Evolutionary conservation across 2,113 vertebrate species (phyloP).

Genomic region (Xenotilapia caudafasciata): DNA sequence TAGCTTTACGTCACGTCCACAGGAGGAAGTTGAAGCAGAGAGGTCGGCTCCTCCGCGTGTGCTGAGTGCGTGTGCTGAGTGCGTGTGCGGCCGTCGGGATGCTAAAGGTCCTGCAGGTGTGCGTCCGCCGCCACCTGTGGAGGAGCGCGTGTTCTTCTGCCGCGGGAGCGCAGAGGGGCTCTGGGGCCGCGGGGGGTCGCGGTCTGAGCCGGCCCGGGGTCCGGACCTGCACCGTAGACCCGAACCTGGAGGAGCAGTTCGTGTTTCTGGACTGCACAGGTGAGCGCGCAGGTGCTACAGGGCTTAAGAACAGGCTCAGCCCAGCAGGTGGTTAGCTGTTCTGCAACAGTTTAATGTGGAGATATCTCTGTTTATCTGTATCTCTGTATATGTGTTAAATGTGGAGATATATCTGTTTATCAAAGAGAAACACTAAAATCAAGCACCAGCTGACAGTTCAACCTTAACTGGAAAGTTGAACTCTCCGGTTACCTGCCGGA

Average conservation of each 20-base stretch:
- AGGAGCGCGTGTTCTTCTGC: neutral
- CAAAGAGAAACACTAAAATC: neutral
- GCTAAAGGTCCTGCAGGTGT: slow-evolving; percentile 16
- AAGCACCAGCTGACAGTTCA: neutral
- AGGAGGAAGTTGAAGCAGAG: neutral
- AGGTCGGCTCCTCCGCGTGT: neutral
- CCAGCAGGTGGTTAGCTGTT: neutral
- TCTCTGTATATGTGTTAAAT: neutral
- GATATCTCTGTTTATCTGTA: neutral
- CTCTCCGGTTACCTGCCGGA: neutral
- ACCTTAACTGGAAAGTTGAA: neutral
- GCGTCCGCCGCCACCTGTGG: neutral
- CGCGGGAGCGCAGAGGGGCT: neutral
- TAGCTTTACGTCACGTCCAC: slow-evolving; percentile 34
- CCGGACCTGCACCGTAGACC: slow-evolving; percentile 44
- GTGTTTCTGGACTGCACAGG: slow-evolving; percentile 71
- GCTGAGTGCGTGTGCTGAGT: neutral
- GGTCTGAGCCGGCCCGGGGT: neutral
- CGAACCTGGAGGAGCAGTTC: slow-evolving; percentile 70
- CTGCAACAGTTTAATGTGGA: neutral
- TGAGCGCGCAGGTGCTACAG: neutral
- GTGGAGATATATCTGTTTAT: neutral
- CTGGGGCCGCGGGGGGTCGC: neutral
- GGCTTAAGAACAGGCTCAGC: neutral
- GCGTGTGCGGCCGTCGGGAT: neutral